A percentile compares a stretch with the other conserved stretches of the same genome.
phyloP scores from a whole-genome alignment of 2,797 vertebrate genomes.

The Picus viridis region DNA sequence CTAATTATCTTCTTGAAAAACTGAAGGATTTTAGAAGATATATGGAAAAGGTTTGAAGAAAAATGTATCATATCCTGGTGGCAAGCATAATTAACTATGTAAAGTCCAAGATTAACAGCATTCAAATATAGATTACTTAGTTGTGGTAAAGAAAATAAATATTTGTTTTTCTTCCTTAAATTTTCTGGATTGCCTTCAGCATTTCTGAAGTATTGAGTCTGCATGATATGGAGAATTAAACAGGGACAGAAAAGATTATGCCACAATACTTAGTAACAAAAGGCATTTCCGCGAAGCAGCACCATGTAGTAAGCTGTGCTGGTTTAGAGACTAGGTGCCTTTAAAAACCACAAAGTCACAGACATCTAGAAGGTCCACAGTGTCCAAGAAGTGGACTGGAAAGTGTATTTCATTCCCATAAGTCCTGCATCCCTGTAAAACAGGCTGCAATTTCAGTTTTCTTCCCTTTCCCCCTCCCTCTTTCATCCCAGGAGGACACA shows the following conservation, averaged over 20 bases:
- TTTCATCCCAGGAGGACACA: too few species aligned
- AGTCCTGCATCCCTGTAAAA: too few species aligned
- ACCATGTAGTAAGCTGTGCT: rapidly evolving
- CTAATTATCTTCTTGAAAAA: background rate
- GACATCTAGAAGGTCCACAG: too few species aligned
- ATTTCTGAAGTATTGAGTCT: background rate
- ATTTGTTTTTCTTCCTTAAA: background rate
- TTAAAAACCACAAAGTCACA: too few species aligned
- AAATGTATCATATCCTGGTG: background rate
- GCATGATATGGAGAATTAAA: rapidly evolving
- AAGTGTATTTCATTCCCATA: too few species aligned
- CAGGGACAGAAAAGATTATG: background rate
- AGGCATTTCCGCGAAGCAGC: background rate
- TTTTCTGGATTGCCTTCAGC: background rate
- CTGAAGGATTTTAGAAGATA: background rate
- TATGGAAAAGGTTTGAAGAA: background rate
- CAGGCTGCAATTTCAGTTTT: too few species aligned
- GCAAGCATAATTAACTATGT: background rate
- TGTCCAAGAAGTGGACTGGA: too few species aligned
- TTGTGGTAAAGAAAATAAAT: background rate
- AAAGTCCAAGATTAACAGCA: background rate
- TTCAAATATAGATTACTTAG: background rate
- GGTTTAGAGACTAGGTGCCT: too few species aligned
- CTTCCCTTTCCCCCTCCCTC: too few species aligned
- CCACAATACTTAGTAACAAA: background rate